Evolutionary conservation across 1,140 invertebrate genomes (phyloP).

Genomic region (Saxidomus purpurata): DNA sequence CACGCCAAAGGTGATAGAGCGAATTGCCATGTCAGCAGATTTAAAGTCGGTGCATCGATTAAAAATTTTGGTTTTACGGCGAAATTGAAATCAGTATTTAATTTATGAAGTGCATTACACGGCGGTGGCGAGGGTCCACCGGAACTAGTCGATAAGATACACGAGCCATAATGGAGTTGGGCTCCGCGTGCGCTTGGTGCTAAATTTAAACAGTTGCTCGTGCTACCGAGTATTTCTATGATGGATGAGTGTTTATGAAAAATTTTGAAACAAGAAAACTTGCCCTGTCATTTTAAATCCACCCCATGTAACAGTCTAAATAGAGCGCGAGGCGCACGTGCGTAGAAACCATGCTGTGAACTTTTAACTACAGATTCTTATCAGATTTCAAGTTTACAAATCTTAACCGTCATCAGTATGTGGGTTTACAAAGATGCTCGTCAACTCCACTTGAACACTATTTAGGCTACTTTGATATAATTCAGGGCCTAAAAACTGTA

Average conservation of each 20-base stretch:
- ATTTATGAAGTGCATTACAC: no score
- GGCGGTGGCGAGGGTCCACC: no score
- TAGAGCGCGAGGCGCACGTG: background rate
- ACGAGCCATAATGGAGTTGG: background rate
- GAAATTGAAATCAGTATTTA: no score
- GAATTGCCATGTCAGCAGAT: no score
- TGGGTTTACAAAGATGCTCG: background rate
- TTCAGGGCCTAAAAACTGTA: background rate
- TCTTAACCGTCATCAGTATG: background rate
- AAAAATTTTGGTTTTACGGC: background rate
- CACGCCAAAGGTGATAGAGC: no score
- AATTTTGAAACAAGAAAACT: no score
- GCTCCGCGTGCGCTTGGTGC: background rate
- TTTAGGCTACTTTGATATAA: background rate
- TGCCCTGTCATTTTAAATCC: no score
- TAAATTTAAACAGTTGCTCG: background rate
- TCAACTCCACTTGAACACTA: background rate
- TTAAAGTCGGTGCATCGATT: background rate
- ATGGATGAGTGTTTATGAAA: no score
- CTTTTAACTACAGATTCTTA: background rate
- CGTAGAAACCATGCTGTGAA: background rate
- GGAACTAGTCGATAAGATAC: no score
- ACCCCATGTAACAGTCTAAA: no score
- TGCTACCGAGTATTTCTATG: no score
- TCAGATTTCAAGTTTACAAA: background rate